Evolutionary conservation across 2,797 vertebrate species (phyloP).

Genomic region (Spizella passerina): DNA sequence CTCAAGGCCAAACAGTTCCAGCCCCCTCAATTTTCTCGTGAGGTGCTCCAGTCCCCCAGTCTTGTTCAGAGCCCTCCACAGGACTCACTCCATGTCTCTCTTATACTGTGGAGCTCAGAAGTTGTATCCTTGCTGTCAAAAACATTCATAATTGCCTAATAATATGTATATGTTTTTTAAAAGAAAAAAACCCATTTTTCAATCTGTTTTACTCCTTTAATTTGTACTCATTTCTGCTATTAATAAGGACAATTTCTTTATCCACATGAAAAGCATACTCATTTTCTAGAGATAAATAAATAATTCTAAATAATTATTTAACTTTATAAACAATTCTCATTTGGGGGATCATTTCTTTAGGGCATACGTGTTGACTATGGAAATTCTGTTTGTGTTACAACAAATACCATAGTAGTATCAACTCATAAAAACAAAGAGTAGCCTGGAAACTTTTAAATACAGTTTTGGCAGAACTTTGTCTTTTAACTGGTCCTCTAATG

Average conservation of each 20-base stretch:
- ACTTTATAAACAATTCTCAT: not conserved
- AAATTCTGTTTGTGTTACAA: slow-evolving; percentile 40
- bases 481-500: slow-evolving; percentile 7
- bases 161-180: not conserved
- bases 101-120: not conserved
- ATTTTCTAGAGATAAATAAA: not conserved
- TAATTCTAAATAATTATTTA: not conserved
- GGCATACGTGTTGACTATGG: not conserved
- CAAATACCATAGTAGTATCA: slow-evolving; percentile 39
- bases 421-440: slow-evolving; percentile 50
- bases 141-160: not conserved
- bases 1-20: not conserved
- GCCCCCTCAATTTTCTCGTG: not conserved
- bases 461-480: slow-evolving; percentile 46
- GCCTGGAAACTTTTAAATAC: slow-evolving; percentile 42
- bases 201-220: not conserved
- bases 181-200: not conserved
- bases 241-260: not conserved
- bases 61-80: not conserved
- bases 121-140: not conserved
- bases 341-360: not conserved
- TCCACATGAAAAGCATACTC: not conserved
- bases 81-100: not conserved
- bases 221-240: not conserved
- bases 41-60: not conserved